Conservation (phyloP, 2,888 invertebrate genomes). For the Pharmacophagus antenor region DNA sequence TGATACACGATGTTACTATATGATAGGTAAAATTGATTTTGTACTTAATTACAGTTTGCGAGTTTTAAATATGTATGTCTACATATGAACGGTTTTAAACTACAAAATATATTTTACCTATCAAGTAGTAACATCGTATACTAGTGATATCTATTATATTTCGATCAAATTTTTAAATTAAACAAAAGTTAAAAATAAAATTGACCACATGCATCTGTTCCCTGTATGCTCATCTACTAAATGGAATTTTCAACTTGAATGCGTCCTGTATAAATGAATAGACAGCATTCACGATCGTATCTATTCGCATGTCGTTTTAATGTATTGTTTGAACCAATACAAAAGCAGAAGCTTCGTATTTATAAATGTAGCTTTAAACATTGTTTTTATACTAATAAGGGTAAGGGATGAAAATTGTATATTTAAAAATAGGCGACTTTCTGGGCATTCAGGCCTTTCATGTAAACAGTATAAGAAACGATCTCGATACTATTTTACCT, state of each 20-base stretch:
- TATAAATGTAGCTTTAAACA: constrained; percentile 12
- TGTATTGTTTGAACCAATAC: constrained; percentile 14
- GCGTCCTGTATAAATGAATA: constrained; percentile 18
- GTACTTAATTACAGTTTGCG: no score
- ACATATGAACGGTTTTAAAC: no score
- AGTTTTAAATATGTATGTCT: no score
- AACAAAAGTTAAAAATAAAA: constrained; percentile 30
- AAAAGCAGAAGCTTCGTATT: constrained; percentile 5
- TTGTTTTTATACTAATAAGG: neutral
- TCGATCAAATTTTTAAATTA: constrained; percentile 14
- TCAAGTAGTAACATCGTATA: no score
- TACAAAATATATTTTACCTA: no score
- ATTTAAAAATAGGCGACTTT: neutral
- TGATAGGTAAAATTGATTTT: no score
- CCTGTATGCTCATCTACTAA: constrained; percentile 13
- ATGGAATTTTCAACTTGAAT: constrained; percentile 12
- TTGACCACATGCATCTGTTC: constrained; percentile 10
- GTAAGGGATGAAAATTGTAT: neutral
- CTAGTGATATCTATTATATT: no score
- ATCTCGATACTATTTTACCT: neutral
- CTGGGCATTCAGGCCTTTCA: neutral
- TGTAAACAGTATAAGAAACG: neutral
- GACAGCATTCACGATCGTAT: constrained; percentile 22
- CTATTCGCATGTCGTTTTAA: constrained; percentile 15
- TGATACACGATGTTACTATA: no score